Base-by-base conservation (phyloP, 2,113 vertebrate genomes). In the Glaucidium brasilianum region DNA sequence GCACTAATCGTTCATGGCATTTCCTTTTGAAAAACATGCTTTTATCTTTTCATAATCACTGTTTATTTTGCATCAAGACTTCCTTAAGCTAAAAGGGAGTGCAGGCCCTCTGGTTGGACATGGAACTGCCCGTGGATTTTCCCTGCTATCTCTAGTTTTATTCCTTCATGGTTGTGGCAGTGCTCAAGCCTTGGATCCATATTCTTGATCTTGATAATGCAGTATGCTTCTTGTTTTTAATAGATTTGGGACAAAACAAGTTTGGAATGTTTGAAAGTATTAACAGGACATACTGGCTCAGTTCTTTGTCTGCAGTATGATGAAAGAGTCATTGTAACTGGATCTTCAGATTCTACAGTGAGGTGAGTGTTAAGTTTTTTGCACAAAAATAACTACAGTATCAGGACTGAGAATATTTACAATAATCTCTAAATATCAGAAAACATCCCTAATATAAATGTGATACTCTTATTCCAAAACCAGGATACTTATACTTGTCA, bases 201-300 rank as follows among this genome's bases (percentile, higher is more conserved):
- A 15, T 84, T 86, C 58, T 56, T 64, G 60, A 34, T 66, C 34
- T 34, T 75, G n/a, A 55, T 78, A 59, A 84, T 5, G 18, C 12
- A 2, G 52, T 87, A 21, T 45, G 2, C 26, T 56, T 55, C 26
- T 95, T 96, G 12, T 80, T 91, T 93, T 92, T 59, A 53, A 88
- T 85, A 99, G 99, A 99, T 99, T 76, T 99, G 99, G 99, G 99
- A 99, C 97, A 99, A 99, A 98, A 99, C 99, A 96, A 99, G 99
- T 80, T 97, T 99, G 98, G 99, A 99, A 97, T 99, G 99, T 98
- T 98, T 99, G 98, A 99, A 99, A 97, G 98, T 99, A 94, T 97
- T 99, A 98, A 99, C 99, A 2, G 99, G 99, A 90, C 99, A 99
- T 98, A 99, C 99, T 41, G 99, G 99, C 94, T 99, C 99, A 10